phyloP scores from a whole-genome alignment of 2,888 invertebrate species.

The Lissonota sp. region DNA sequence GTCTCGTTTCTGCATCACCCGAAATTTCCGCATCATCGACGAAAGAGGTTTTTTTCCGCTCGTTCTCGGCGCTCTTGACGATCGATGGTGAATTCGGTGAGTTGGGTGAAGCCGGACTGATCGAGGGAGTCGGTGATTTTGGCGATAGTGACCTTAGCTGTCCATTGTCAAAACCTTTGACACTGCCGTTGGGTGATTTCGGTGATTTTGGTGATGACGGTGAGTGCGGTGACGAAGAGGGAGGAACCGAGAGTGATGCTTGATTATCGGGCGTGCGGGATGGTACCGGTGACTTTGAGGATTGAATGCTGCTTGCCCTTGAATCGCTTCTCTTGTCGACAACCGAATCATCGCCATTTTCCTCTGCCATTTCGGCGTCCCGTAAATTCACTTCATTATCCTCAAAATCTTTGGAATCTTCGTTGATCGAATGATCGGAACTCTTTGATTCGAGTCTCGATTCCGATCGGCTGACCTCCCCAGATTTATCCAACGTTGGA shows the following conservation, averaged over 20 bases:
- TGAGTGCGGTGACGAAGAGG: slow-evolving; percentile 42
- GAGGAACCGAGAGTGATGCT: slow-evolving; percentile 59
- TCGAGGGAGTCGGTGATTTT: slow-evolving; percentile 64
- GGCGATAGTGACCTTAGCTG: slow-evolving; percentile 75
- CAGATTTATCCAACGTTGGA: slow-evolving; percentile 25
- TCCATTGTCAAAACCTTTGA: slow-evolving; percentile 80
- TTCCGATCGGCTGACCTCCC: slow-evolving; percentile 46
- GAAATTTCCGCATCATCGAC: slow-evolving; percentile 54
- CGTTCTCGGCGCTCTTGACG: slow-evolving; percentile 45
- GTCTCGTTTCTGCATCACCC: background rate
- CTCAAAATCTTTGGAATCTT: slow-evolving; percentile 1
- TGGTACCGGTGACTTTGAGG: slow-evolving; percentile 43
- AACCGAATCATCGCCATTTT: slow-evolving; percentile 39
- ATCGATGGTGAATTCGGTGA: slow-evolving; percentile 69
- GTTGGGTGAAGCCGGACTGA: slow-evolving; percentile 64
- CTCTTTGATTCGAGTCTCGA: slow-evolving; percentile 38
- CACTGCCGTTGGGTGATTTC: slow-evolving; percentile 61
- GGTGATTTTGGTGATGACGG: slow-evolving; percentile 33
- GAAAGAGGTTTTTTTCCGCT: slow-evolving; percentile 63
- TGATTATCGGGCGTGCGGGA: slow-evolving; percentile 45
- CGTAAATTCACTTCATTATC: slow-evolving; percentile 3
- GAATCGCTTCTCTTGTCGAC: slow-evolving; percentile 42
- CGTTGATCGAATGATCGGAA: slow-evolving; percentile 17
- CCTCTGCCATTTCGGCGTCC: background rate
- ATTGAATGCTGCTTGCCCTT: slow-evolving; percentile 26